Percentiles rank a stretch among this genome's conserved stretches.
Evolutionary conservation across 1,140 invertebrate genomes (phyloP).

Genomic region (Oscheius sp.): DNA sequence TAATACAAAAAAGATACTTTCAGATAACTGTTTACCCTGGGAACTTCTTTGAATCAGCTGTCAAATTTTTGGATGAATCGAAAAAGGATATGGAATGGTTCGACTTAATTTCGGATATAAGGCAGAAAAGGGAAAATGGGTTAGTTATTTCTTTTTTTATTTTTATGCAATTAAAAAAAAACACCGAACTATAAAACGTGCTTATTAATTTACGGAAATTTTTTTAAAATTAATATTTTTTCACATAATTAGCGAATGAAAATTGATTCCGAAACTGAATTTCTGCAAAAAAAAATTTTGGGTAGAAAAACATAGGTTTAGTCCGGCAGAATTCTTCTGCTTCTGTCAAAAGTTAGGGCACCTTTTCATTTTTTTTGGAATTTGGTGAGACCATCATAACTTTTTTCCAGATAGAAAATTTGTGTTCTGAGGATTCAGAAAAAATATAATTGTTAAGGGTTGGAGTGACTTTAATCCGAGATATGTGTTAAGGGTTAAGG

Average conservation of each 20-base stretch:
- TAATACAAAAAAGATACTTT: not conserved
- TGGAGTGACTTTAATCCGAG: not conserved
- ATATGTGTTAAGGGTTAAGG: not conserved
- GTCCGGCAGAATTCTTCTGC: no score
- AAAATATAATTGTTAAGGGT: not conserved
- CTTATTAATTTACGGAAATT: not conserved
- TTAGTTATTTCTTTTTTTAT: not conserved
- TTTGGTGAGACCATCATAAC: not conserved
- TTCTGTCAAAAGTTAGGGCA: no score
- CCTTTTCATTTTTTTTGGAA: not conserved
- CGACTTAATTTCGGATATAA: not conserved
- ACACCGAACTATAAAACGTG: not conserved
- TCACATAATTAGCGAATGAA: not conserved
- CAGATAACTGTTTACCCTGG: not conserved
- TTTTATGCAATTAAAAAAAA: no score
- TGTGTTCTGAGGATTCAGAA: not conserved
- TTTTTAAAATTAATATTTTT: not conserved
- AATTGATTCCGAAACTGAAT: no score
- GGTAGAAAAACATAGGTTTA: no score
- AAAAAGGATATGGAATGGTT: conserved; percentile 10
- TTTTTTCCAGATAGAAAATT: not conserved
- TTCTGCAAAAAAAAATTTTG: no score
- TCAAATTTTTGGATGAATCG: not conserved
- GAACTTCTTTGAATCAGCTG: not conserved
- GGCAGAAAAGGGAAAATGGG: not conserved